Base-by-base conservation (phyloP, 2,888 invertebrate species). In the Rugalucina vietnamica region DNA sequence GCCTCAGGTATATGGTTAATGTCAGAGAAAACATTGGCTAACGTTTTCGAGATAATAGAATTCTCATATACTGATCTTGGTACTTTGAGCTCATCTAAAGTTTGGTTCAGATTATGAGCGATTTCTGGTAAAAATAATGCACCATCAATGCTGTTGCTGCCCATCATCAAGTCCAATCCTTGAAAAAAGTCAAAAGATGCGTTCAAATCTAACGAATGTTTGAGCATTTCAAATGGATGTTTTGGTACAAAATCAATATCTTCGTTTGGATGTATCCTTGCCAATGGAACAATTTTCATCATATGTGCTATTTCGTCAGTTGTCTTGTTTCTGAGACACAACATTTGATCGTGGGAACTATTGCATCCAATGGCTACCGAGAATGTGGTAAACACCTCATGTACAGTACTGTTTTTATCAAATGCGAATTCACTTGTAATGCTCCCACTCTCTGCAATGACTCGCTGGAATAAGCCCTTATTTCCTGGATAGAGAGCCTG, bases 191-290 rank as follows among this genome's bases (percentile, higher is more conserved):
- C 65, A 21, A 65, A 21, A 18, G 65, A 65, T 12, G 10, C 21
- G 34, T 65, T 65, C 34, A 65, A 10, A 21, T 18, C 65, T 34
- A 24, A 18, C 18, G 65, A 65, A 1, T 32, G 65, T 32, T 10
- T 34, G 34, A 65, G 34, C 65, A 65, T 65, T 65, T 65, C 65
- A 12, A 8, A 3, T 34, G 65, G 65, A 65, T 29, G 18, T 34
- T 65, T 65, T 18, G 65, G 65, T 21, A 65, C 65, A 65, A 65
- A 65, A 65, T 65, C 65, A 34, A 34, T 34, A 65, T 65, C 65
- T 34, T 27, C 65, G 21, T 34, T 65, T 10, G 65, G 65, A 65
- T 65, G 65, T 2, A 65, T 29, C 12, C 8, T 12, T 2, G 65
- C 21, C 34, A 65, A 34, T 21, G 32, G 34, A 21, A 34, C 18